Conservation (phyloP, 2,888 invertebrate genomes). For the Listrodromus nycthemerus region DNA sequence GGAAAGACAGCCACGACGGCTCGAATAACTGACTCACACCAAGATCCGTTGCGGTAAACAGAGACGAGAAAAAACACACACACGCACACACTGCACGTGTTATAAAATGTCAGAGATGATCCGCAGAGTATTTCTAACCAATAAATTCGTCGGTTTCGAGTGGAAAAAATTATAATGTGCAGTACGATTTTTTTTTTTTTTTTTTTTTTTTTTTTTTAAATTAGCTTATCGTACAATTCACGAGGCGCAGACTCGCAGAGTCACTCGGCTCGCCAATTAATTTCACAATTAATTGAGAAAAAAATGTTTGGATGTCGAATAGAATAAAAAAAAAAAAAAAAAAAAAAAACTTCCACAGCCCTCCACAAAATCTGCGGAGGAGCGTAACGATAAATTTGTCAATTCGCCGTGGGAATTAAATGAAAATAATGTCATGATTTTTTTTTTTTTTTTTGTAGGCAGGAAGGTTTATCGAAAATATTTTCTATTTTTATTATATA, state of each 20-base stretch:
- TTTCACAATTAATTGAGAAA: not conserved
- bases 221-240: too few species aligned
- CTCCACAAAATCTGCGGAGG: not conserved
- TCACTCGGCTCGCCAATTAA: not conserved
- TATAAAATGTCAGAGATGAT: not conserved
- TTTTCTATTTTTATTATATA: too few species aligned
- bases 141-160: too few species aligned
- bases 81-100: not conserved
- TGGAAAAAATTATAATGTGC: too few species aligned
- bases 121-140: not conserved
- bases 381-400: not conserved
- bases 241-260: too few species aligned
- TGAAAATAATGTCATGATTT: not conserved
- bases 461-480: not conserved
- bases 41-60: not conserved
- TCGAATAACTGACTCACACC: conserved; percentile 25
- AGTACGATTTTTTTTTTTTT: too few species aligned
- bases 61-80: not conserved
- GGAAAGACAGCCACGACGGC: conserved; percentile 7
- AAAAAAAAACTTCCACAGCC: not conserved
- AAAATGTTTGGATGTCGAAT: too few species aligned
- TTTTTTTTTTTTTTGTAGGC: not conserved
- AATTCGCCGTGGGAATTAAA: too few species aligned
- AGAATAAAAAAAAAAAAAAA: not conserved
- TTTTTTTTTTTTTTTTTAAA: too few species aligned